These are phyloP conservation scores for Ptiloglossa arizonensis DNA, from an alignment of 1,140 invertebrate genomes.

Conservation along the genomic window DNA sequence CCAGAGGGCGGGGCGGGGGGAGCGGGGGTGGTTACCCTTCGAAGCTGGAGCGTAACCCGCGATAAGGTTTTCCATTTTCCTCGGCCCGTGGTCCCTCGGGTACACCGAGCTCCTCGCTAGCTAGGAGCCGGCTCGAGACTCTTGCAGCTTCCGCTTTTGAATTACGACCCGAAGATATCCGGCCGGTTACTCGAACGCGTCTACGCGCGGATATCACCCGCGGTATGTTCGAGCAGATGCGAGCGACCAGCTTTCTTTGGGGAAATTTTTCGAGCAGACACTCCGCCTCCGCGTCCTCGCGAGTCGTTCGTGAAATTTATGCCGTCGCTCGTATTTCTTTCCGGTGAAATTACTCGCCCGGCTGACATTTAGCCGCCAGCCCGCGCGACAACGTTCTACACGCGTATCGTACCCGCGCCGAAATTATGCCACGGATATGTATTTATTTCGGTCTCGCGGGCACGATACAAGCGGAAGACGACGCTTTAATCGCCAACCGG, in stretches of 20 bases:
- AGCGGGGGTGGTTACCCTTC: conserved; percentile 42
- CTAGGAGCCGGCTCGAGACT: conserved; percentile 54
- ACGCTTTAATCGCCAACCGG: too few relatives aligned
- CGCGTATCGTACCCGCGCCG: too few relatives aligned
- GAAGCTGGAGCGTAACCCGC: conserved; percentile 49
- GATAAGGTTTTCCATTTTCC: conserved; percentile 71
- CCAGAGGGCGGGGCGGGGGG: conserved; percentile 2
- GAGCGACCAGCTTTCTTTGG: neutral
- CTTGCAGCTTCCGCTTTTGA: conserved; percentile 55
- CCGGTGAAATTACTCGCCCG: neutral
- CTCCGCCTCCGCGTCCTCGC: neutral
- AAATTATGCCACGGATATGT: too few relatives aligned
- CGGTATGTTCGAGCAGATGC: neutral
- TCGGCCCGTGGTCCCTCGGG: conserved; percentile 26
- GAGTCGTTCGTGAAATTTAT: conserved; percentile 14
- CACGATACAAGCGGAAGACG: too few relatives aligned
- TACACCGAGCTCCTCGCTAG: conserved; percentile 28
- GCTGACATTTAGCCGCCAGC: too few relatives aligned
- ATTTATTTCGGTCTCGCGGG: too few relatives aligned
- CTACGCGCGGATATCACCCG: neutral
- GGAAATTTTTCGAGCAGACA: neutral
- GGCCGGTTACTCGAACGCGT: conserved; percentile 41
- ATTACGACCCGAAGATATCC: conserved; percentile 64
- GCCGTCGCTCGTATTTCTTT: neutral
- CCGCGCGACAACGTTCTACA: too few relatives aligned